Evolutionary conservation across 1,140 invertebrate species (phyloP).

Genomic region (Aethina tumida): DNA sequence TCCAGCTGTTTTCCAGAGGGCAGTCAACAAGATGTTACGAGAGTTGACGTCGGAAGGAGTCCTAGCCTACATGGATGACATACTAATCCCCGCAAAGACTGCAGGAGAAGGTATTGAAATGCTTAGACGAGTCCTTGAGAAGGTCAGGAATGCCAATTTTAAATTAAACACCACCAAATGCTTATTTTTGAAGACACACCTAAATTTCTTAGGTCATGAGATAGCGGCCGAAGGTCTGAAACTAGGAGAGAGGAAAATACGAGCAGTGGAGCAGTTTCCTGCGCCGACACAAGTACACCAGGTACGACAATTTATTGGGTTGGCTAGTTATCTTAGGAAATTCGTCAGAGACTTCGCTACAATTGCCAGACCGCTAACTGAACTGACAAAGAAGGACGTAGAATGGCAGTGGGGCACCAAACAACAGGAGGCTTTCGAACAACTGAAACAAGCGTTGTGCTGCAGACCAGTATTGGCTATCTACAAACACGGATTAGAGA

Average conservation of each 20-base stretch:
- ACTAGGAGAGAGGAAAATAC: no score
- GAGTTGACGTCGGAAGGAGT: constrained; percentile 14
- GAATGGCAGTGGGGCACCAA: constrained; percentile 8
- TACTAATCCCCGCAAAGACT: constrained; percentile 20
- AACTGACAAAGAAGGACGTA: constrained; percentile 14
- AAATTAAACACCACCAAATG: constrained; percentile 17
- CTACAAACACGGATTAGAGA: no score
- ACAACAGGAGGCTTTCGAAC: constrained; percentile 18
- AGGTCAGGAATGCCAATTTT: constrained; percentile 11
- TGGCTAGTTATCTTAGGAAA: no score
- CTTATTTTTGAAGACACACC: constrained; percentile 10
- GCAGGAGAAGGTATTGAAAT: constrained; percentile 19
- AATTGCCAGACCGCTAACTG: constrained; percentile 22
- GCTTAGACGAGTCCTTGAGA: constrained; percentile 18
- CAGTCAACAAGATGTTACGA: constrained; percentile 31
- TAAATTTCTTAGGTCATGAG: constrained; percentile 13
- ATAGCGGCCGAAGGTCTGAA: constrained; percentile 14
- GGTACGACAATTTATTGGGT: not conserved
- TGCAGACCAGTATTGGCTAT: constrained; percentile 6
- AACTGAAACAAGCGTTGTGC: constrained; percentile 1
- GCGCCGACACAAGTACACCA: not conserved
- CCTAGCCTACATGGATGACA: constrained; percentile 24
- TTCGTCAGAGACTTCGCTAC: constrained; percentile 23
- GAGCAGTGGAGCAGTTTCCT: not conserved
- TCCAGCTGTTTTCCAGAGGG: constrained; percentile 35